phyloP scores from a whole-genome alignment of 2,888 invertebrate genomes.

The Lapara coniferarum region DNA sequence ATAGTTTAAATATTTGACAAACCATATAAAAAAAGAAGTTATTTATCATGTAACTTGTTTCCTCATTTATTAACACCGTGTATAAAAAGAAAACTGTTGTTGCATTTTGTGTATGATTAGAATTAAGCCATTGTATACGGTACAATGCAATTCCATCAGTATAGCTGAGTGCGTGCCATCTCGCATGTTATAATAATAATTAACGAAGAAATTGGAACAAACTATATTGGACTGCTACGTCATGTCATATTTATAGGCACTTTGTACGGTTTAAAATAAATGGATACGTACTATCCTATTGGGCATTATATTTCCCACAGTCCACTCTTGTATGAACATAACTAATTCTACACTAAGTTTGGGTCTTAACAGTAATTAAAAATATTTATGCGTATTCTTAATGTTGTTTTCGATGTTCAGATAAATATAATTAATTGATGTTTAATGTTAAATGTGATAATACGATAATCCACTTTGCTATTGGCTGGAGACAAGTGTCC shows the following conservation, averaged over 20 bases:
- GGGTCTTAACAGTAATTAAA: conserved; percentile 14
- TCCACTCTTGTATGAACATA: not conserved
- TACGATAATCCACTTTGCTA: conserved; percentile 16
- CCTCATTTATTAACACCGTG: not conserved
- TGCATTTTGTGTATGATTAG: not conserved
- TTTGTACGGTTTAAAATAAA: not conserved
- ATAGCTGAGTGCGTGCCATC: not conserved
- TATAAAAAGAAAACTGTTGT: conserved; percentile 1
- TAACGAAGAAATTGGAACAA: no score
- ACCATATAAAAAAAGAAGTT: not conserved
- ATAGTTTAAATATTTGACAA: not conserved
- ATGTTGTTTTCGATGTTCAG: conserved; percentile 48
- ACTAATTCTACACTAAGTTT: conserved; percentile 14
- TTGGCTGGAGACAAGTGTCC: conserved; percentile 10
- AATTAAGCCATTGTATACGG: not conserved
- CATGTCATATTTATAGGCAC: no score
- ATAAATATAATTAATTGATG: conserved; percentile 36
- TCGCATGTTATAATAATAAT: not conserved
- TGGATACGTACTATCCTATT: not conserved
- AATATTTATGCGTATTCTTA: conserved; percentile 32
- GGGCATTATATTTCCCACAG: not conserved
- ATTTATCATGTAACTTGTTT: not conserved
- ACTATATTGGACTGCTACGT: no score
- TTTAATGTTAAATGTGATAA: conserved; percentile 37
- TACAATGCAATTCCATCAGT: not conserved